These are phyloP conservation scores for Centrocercus urophasianus DNA, from an alignment of 2,113 vertebrate species.

Conservation along the genomic window DNA sequence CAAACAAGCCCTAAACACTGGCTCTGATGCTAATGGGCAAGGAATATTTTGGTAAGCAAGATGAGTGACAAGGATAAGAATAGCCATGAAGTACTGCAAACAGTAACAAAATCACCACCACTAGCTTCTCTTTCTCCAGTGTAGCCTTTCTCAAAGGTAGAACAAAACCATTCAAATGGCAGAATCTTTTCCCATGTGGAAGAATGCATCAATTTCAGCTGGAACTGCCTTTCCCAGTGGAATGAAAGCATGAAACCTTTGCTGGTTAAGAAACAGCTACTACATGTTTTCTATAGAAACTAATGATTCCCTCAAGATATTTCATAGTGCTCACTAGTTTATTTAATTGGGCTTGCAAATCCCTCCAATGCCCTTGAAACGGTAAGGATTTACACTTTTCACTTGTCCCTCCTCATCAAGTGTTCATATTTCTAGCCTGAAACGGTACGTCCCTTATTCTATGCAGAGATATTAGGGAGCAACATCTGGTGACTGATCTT, in stretches of 20 bases:
- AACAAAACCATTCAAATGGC: background rate
- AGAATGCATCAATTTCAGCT: background rate
- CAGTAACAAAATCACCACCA: background rate
- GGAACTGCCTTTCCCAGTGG: background rate
- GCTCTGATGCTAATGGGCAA: fast-evolving
- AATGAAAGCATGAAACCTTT: background rate
- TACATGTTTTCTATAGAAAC: background rate
- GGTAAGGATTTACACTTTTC: background rate
- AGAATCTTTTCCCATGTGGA: background rate
- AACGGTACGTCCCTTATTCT: background rate
- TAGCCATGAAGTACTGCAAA: background rate
- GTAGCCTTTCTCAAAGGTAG: background rate
- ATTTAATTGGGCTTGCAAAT: background rate
- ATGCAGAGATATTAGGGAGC: background rate
- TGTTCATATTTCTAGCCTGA: background rate
- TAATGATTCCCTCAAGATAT: background rate
- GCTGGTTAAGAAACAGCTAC: background rate
- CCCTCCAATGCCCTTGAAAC: background rate
- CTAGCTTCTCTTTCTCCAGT: background rate
- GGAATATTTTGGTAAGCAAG: background rate
- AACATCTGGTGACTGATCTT: background rate
- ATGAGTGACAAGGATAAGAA: background rate
- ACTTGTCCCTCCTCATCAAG: background rate
- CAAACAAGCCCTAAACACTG: background rate
- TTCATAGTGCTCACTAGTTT: background rate